These are phyloP conservation scores for Rhea pennata DNA, from an alignment of 2,113 vertebrate species.

Conservation along the genomic window DNA sequence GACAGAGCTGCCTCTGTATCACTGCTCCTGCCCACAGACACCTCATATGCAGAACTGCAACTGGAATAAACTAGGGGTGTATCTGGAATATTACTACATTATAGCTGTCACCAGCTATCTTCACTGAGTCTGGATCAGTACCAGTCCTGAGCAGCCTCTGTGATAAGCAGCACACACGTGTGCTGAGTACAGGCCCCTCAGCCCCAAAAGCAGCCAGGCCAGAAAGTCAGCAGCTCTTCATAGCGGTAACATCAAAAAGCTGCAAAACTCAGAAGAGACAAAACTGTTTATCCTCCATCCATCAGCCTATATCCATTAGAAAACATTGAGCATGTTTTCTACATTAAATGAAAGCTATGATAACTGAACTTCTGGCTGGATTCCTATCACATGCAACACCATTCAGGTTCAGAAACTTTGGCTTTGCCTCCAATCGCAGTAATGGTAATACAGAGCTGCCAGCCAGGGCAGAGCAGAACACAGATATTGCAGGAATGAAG, in stretches of 20 bases:
- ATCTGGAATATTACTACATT: background rate
- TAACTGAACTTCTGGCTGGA: background rate
- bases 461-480: background rate
- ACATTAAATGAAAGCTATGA: background rate
- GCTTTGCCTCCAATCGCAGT: background rate
- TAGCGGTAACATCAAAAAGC: background rate
- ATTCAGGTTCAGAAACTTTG: background rate
- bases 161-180: background rate
- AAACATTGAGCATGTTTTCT: background rate
- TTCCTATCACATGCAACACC: background rate
- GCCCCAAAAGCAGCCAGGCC: too few relatives aligned
- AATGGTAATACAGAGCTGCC: conserved; percentile 4
- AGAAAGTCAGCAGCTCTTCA: background rate
- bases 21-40: background rate
- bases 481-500: conserved; percentile 1
- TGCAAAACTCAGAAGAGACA: background rate
- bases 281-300: background rate
- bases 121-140: fast-evolving
- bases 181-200: background rate
- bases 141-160: background rate
- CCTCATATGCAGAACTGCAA: background rate
- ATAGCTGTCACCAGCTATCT: background rate
- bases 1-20: background rate
- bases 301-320: background rate
- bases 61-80: background rate